Evolutionary conservation across 2,797 vertebrate genomes (phyloP).

Genomic region (Taeniopygia guttata): DNA sequence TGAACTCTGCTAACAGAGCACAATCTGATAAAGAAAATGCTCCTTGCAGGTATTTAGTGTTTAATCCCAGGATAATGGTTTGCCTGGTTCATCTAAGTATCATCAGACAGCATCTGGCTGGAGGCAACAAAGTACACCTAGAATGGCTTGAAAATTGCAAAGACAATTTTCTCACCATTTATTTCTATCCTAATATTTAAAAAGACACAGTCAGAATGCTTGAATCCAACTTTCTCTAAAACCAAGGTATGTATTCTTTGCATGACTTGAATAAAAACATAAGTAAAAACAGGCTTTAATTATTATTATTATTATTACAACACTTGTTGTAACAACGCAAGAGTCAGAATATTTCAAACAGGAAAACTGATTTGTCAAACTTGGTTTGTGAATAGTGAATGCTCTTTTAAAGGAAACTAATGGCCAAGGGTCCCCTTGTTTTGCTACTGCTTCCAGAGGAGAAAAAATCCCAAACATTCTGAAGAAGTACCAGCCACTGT

Average conservation of each 20-base stretch:
- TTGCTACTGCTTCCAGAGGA: not conserved
- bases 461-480: not conserved
- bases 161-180: conserved; percentile 20
- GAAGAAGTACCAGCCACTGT: not conserved
- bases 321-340: not conserved
- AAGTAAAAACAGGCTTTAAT: not conserved
- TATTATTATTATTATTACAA: not conserved
- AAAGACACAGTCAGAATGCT: not conserved
- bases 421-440: not conserved
- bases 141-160: not conserved
- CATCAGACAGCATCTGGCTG: conserved; percentile 49
- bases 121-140: conserved; percentile 39
- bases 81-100: conserved; percentile 53
- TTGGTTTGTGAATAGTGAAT: not conserved
- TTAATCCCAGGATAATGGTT: conserved; percentile 67
- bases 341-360: not conserved
- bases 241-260: not conserved
- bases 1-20: conserved; percentile 37
- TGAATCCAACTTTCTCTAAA: not conserved
- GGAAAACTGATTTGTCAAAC: not conserved
- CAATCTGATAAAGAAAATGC: conserved; percentile 60
- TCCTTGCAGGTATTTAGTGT: conserved; percentile 66
- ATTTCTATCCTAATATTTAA: conserved; percentile 43
- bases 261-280: not conserved
- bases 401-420: not conserved